Percentiles rank a stretch among this genome's conserved stretches.
Conservation (phyloP, 2,797 vertebrate genomes). For the Neosilurus hyrtlii region DNA sequence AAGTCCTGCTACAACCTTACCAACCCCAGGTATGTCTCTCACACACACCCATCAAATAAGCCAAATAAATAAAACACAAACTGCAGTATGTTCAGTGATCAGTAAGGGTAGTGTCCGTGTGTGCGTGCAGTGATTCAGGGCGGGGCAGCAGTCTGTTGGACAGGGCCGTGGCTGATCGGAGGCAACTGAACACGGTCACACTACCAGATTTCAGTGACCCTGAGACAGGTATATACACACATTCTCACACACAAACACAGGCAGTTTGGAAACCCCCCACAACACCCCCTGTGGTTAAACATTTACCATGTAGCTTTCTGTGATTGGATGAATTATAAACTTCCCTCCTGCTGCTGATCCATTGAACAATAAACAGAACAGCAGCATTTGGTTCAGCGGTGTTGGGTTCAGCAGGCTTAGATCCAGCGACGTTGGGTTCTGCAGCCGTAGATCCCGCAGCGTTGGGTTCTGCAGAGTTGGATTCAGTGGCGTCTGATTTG, state of each 20-base stretch:
- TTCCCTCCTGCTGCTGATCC: background rate
- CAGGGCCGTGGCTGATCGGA: conserved; percentile 90
- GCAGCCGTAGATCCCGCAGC: too few relatives aligned
- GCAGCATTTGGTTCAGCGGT: background rate
- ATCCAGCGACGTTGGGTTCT: too few relatives aligned
- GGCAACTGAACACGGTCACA: conserved; percentile 93
- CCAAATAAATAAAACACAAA: background rate
- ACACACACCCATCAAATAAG: background rate
- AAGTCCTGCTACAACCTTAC: conserved; percentile 98
- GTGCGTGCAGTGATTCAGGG: conserved; percentile 86
- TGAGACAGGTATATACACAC: conserved; percentile 82
- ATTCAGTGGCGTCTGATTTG: too few relatives aligned
- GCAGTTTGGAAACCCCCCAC: background rate
- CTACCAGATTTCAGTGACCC: conserved; percentile 96
- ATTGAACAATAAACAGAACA: background rate
- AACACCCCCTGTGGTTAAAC: background rate
- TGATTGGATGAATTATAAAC: background rate
- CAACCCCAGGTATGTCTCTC: conserved; percentile 81
- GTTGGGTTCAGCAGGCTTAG: too few relatives aligned
- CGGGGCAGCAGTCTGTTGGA: conserved; percentile 97
- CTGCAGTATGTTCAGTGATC: background rate
- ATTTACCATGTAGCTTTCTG: background rate
- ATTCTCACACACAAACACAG: background rate
- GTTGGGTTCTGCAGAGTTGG: too few relatives aligned
- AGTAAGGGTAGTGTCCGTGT: background rate